Conservation (phyloP, 2,888 invertebrate species). For the Nudaria mundana region DNA sequence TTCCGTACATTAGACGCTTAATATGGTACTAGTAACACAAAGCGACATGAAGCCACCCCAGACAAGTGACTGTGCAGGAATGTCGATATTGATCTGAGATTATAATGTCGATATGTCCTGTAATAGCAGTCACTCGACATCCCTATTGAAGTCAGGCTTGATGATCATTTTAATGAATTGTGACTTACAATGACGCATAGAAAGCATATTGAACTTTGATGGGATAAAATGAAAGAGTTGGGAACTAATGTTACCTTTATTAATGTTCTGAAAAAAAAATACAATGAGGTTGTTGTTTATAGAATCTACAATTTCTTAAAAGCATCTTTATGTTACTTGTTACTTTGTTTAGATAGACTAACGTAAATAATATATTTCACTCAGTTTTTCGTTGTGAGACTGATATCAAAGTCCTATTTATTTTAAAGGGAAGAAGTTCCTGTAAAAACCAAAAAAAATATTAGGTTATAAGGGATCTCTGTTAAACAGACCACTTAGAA, state of each 20-base stretch:
- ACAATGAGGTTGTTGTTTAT: too few species aligned
- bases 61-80: constrained; percentile 78
- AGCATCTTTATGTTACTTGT: too few species aligned
- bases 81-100: constrained; percentile 75
- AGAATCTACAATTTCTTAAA: too few species aligned
- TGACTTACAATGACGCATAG: constrained; percentile 76
- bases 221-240: not conserved
- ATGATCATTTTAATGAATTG: constrained; percentile 79
- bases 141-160: constrained; percentile 75
- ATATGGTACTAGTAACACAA: constrained; percentile 75
- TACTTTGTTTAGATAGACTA: too few species aligned
- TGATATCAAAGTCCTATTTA: too few species aligned
- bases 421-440: too few species aligned
- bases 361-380: too few species aligned
- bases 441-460: too few species aligned
- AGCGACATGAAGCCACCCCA: constrained; percentile 77
- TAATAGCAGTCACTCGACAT: constrained; percentile 72
- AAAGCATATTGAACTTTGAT: constrained; percentile 41
- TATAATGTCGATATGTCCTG: constrained; percentile 69
- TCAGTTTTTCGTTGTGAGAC: too few species aligned
- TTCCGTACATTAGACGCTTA: constrained; percentile 76
- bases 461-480: too few species aligned
- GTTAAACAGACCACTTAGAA: too few species aligned
- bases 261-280: too few species aligned
- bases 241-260: not conserved